Evolutionary conservation across 2,113 vertebrate genomes (phyloP).

Genomic region (Istiophorus platypterus): DNA sequence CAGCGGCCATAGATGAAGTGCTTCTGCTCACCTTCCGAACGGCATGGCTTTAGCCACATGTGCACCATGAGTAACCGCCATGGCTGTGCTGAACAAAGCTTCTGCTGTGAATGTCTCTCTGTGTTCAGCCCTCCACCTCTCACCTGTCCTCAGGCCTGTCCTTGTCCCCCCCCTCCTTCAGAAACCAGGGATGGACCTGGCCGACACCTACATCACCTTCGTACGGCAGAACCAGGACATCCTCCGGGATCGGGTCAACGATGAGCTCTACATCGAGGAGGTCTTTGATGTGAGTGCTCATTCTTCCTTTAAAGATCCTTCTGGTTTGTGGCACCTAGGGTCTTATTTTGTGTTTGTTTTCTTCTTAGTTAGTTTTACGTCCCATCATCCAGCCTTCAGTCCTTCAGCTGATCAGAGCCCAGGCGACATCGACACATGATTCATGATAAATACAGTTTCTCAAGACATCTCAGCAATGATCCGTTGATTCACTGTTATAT

Average conservation of each 20-base stretch:
- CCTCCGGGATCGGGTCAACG: slow-evolving; percentile 92
- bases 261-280: slow-evolving; percentile 94
- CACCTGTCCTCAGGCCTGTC: slow-evolving; percentile 9
- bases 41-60: slow-evolving; percentile 4
- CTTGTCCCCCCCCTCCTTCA: slow-evolving; percentile 72
- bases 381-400: background rate
- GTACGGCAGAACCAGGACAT: slow-evolving; percentile 98
- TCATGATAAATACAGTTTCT: too few species aligned
- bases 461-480: too few species aligned
- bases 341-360: background rate
- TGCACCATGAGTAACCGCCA: slow-evolving; percentile 3
- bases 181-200: slow-evolving; percentile 97
- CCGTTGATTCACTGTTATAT: background rate
- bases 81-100: background rate
- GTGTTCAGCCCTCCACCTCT: background rate
- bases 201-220: slow-evolving; percentile 96
- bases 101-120: slow-evolving; percentile 7
- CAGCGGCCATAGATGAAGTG: background rate
- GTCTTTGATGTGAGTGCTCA: slow-evolving; percentile 93
- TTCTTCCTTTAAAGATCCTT: background rate
- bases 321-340: background rate
- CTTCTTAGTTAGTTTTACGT: background rate
- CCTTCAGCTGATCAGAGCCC: background rate
- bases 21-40: background rate
- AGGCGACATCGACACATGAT: background rate